Conservation (phyloP, 2,797 vertebrate species). For the Sciurus carolinensis region DNA sequence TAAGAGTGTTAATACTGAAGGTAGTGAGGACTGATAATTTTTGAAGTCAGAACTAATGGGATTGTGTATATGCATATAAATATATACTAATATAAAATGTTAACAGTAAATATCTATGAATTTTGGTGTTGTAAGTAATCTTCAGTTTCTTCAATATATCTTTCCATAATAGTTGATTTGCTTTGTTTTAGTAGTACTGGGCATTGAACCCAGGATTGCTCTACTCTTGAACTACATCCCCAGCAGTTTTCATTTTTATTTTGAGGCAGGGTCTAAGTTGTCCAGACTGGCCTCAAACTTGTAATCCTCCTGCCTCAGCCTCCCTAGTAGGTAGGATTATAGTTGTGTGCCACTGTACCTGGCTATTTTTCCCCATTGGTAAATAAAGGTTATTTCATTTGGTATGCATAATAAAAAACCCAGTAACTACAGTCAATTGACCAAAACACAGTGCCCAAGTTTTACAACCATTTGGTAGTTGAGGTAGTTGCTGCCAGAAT, state of each 20-base stretch:
- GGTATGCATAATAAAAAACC: background rate
- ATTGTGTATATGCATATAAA: background rate
- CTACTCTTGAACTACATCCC: no score
- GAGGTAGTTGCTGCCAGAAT: background rate
- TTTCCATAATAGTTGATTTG: slow-evolving; percentile 2
- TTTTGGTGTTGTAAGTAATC: slow-evolving; percentile 37
- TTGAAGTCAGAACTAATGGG: background rate
- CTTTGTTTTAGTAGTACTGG: no score
- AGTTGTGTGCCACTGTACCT: no score
- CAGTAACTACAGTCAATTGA: background rate
- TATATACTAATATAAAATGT: background rate
- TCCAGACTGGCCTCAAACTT: no score
- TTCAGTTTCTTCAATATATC: slow-evolving; percentile 26
- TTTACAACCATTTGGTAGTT: background rate
- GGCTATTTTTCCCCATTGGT: background rate
- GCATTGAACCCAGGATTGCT: no score
- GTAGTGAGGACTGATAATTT: background rate
- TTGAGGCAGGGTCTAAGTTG: no score
- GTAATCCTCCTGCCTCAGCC: no score
- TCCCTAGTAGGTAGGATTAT: no score
- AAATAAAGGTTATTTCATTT: background rate
- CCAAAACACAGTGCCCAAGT: slow-evolving; percentile 26
- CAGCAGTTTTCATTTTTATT: no score
- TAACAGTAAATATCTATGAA: background rate
- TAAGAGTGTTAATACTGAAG: background rate